These are phyloP conservation scores for Thymelicus sylvestris DNA, from an alignment of 2,888 invertebrate genomes.

Conservation along the genomic window DNA sequence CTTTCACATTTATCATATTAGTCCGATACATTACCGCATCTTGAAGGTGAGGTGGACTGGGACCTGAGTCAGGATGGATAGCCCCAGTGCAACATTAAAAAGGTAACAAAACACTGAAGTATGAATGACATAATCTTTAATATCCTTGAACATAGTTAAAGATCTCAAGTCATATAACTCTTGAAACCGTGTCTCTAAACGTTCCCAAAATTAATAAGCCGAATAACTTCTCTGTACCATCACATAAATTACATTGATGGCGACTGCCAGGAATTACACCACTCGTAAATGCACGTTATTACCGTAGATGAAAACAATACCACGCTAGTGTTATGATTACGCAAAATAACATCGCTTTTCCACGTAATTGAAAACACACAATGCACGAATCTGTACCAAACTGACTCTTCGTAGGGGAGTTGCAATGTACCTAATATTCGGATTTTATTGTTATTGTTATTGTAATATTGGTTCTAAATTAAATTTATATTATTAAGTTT, in stretches of 20 bases:
- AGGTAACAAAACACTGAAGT: neutral
- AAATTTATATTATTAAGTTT: no score
- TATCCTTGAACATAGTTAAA: slow-evolving; percentile 57
- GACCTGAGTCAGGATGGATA: no score
- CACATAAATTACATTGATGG: slow-evolving; percentile 79
- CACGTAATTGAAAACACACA: neutral
- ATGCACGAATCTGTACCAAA: neutral
- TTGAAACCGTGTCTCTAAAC: slow-evolving; percentile 67
- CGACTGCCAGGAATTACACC: slow-evolving; percentile 67
- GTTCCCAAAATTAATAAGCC: slow-evolving; percentile 77
- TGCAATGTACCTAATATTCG: neutral
- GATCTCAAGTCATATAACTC: slow-evolving; percentile 66
- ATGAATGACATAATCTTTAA: neutral
- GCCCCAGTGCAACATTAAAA: no score
- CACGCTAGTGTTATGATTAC: neutral
- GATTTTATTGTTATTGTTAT: no score
- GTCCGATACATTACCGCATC: no score
- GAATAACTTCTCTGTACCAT: slow-evolving; percentile 76
- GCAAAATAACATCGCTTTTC: neutral
- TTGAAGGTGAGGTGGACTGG: no score
- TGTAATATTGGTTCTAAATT: no score
- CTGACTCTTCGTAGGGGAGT: neutral
- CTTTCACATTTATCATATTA: no score
- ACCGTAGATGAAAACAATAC: slow-evolving; percentile 6
- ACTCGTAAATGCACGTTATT: slow-evolving; percentile 59